phyloP scores from a whole-genome alignment of 2,888 invertebrate species.

The Corbicula japonica region DNA sequence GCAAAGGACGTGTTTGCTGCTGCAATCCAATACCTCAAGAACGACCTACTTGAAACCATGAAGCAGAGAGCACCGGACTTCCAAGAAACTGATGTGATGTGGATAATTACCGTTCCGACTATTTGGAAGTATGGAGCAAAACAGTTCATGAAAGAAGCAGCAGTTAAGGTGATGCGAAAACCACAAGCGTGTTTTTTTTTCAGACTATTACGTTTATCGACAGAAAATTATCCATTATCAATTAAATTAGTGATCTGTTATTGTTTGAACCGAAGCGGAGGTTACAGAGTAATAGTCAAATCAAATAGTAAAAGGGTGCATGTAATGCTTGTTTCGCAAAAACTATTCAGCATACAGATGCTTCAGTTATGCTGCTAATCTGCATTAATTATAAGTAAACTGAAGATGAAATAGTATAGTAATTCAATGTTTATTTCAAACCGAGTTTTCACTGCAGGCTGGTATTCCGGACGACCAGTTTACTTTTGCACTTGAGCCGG shows the following conservation, averaged over 20 bases:
- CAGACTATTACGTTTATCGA: too few species aligned
- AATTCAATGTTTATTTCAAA: neutral
- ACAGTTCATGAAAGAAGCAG: conserved; percentile 41
- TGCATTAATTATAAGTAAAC: too few species aligned
- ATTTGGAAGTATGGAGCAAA: conserved; percentile 38
- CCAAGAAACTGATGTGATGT: conserved; percentile 22
- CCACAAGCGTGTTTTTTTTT: too few species aligned
- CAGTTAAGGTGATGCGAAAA: conserved; percentile 17
- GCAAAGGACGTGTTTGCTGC: conserved; percentile 55
- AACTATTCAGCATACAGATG: too few species aligned
- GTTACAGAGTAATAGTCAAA: too few species aligned
- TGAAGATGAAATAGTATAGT: too few species aligned
- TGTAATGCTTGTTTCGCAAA: too few species aligned
- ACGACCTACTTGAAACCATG: conserved; percentile 35
- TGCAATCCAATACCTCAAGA: conserved; percentile 46
- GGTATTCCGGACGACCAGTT: neutral
- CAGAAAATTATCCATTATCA: too few species aligned
- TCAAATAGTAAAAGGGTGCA: too few species aligned
- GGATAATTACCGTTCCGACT: conserved; percentile 47
- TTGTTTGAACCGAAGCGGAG: too few species aligned
- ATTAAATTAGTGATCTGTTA: too few species aligned
- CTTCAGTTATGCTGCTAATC: too few species aligned
- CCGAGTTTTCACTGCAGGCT: neutral
- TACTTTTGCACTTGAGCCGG: conserved; percentile 1
- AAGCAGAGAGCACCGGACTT: conserved; percentile 15